Evolutionary conservation across 2,113 vertebrate genomes (phyloP).

Genomic region (Kobus ellipsiprymnus): DNA sequence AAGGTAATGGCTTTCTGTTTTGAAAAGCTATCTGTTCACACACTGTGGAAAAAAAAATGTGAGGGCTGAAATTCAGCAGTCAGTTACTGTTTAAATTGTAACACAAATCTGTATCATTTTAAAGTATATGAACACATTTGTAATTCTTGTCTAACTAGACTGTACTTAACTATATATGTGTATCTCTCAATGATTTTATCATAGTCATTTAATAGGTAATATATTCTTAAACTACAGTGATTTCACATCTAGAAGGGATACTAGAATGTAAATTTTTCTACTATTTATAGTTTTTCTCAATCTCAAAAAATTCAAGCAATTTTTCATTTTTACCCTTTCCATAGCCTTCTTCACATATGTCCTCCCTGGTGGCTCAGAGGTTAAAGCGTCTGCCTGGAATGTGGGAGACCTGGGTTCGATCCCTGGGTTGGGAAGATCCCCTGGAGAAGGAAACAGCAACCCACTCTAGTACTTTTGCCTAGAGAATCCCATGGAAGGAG

Average conservation of each 20-base stretch:
- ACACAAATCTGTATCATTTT: background rate
- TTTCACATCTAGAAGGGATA: background rate
- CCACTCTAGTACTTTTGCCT: too few relatives aligned
- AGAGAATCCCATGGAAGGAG: too few relatives aligned
- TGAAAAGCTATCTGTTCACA: slow-evolving; percentile 10
- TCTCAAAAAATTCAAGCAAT: background rate
- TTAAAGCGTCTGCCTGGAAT: too few relatives aligned
- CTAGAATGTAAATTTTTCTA: background rate
- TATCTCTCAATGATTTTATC: background rate
- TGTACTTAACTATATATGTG: background rate
- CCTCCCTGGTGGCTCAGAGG: too few relatives aligned
- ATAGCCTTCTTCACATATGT: background rate
- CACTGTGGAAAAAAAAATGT: background rate
- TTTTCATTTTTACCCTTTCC: background rate
- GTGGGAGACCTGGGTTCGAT: too few relatives aligned
- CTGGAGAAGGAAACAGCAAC: too few relatives aligned
- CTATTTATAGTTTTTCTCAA: slow-evolving; percentile 5
- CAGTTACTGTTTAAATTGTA: background rate
- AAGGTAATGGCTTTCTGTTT: slow-evolving; percentile 34
- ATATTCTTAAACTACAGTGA: background rate
- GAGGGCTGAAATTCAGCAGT: background rate
- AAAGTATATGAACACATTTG: background rate
- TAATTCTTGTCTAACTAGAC: background rate
- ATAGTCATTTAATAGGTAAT: background rate
- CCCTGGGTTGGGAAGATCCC: too few relatives aligned